A percentile compares a stretch with the other conserved stretches of the same genome.
Evolutionary conservation across 2,888 invertebrate genomes (phyloP).

Genomic region (Erpobdella octoculata): DNA sequence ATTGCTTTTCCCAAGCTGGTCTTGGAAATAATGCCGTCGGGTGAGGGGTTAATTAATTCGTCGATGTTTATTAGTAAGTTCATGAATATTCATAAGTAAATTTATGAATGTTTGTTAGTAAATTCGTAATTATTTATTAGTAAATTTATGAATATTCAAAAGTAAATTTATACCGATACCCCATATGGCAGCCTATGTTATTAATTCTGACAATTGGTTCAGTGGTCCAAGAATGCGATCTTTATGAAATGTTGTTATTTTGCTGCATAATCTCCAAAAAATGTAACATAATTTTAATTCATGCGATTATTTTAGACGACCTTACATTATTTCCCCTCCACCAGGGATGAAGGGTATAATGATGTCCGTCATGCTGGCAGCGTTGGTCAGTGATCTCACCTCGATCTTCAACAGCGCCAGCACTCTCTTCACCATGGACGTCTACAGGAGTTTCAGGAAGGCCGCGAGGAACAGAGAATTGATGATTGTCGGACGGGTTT

Average conservation of each 20-base stretch:
- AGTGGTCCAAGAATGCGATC: no score
- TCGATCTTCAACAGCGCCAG: conserved; percentile 55
- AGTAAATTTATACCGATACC: no score
- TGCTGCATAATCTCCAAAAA: no score
- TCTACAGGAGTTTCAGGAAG: conserved; percentile 49
- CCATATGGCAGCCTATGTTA: no score
- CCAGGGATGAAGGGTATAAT: conserved; percentile 50
- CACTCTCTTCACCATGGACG: conserved; percentile 55
- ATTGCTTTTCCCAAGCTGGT: conserved; percentile 56
- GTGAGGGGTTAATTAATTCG: conserved; percentile 38
- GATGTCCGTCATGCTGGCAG: conserved; percentile 57
- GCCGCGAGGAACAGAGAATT: conserved; percentile 52
- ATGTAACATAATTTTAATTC: background rate
- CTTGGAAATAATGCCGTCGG: conserved; percentile 54
- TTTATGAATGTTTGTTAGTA: background rate
- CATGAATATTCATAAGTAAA: background rate
- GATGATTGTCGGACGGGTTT: conserved; percentile 54
- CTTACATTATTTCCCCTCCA: background rate
- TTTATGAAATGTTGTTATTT: no score
- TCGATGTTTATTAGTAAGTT: background rate
- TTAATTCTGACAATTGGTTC: no score
- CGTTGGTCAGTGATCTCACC: conserved; percentile 55
- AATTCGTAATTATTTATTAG: background rate
- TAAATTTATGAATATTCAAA: background rate
- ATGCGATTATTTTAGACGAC: no score